These are phyloP conservation scores for Muntiacus reevesi DNA, from an alignment of 2,113 vertebrate genomes.

Conservation along the genomic window DNA sequence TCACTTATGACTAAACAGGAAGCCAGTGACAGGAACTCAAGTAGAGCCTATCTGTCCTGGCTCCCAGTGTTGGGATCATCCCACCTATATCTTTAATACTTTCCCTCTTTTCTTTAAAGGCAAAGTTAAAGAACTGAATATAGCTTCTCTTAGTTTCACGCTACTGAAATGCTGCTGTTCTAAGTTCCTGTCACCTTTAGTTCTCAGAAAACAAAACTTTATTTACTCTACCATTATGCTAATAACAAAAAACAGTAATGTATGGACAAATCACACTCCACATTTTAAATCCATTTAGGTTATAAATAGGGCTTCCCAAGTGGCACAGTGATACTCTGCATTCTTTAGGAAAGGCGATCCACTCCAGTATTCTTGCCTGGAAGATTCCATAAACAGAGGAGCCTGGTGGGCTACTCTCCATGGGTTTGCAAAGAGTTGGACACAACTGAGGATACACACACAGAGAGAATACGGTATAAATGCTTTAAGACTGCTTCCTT, in stretches of 20 bases:
- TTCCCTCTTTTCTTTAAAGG: neutral
- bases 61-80: neutral
- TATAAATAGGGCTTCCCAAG: neutral
- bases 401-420: neutral
- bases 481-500: neutral
- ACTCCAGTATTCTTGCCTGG: neutral
- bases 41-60: rapidly evolving
- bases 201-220: neutral
- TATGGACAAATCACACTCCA: neutral
- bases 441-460: neutral
- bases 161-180: neutral
- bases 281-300: neutral
- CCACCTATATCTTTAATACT: neutral
- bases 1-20: neutral
- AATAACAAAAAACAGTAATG: neutral
- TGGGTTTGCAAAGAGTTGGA: neutral
- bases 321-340: neutral
- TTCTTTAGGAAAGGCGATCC: neutral
- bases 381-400: neutral
- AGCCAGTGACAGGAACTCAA: neutral
- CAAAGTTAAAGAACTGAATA: neutral
- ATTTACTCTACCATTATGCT: neutral
- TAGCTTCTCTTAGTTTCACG: neutral
- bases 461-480: neutral
- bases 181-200: neutral